These are phyloP conservation scores for Calycopis cecrops DNA, from an alignment of 1,140 invertebrate genomes.

Conservation along the genomic window DNA sequence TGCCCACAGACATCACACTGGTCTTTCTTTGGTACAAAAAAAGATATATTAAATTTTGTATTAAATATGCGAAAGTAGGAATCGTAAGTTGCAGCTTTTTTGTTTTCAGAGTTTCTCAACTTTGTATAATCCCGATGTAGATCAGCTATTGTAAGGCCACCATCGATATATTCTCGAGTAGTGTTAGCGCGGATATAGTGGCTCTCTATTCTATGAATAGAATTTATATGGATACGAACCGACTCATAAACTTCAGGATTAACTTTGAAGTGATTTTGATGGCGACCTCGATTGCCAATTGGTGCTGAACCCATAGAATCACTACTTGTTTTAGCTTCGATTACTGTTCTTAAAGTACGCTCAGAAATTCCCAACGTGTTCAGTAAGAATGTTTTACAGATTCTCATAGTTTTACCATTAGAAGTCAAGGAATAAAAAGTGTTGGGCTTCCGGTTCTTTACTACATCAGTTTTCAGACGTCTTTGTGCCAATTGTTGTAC, in stretches of 20 bases:
- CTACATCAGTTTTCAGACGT: too few species aligned
- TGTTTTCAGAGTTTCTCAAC: slow-evolving; percentile 21
- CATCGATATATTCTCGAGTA: slow-evolving; percentile 41
- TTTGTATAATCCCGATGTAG: slow-evolving; percentile 40
- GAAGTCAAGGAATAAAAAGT: too few species aligned
- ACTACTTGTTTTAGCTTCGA: too few species aligned
- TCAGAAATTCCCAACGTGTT: too few species aligned
- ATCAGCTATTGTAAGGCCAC: slow-evolving; percentile 34
- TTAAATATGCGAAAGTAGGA: slow-evolving; percentile 39
- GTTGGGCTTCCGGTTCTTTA: too few species aligned
- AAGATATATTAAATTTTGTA: slow-evolving; percentile 39
- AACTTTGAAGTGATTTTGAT: too few species aligned
- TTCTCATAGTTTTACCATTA: too few species aligned
- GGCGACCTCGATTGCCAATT: too few species aligned
- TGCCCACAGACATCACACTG: slow-evolving; percentile 12
- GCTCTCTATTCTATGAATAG: slow-evolving; percentile 39
- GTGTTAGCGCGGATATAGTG: slow-evolving; percentile 35
- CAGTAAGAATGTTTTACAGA: too few species aligned
- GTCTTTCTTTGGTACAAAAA: slow-evolving; percentile 35
- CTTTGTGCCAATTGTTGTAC: too few species aligned
- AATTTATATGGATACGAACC: slow-evolving; percentile 41
- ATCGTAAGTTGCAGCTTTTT: slow-evolving; percentile 29
- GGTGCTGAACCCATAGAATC: too few species aligned
- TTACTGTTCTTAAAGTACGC: too few species aligned
- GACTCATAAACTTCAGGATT: slow-evolving; percentile 31